phyloP scores from a whole-genome alignment of 2,113 vertebrate genomes.

The Micronisus gabar region DNA sequence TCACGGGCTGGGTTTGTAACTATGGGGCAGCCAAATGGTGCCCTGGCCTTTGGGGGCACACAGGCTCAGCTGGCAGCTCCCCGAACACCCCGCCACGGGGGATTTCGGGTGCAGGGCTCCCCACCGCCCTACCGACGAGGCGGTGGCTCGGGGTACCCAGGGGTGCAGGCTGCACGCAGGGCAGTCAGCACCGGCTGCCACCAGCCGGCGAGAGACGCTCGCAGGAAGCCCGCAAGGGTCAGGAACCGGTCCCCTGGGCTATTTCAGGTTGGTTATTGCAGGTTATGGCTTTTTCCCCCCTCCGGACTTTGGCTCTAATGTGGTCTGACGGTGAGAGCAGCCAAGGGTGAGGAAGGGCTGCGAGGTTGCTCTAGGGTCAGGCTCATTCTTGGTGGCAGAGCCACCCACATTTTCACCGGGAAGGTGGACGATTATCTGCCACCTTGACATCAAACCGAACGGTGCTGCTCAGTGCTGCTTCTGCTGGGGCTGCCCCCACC shows the following conservation, averaged over 20 bases:
- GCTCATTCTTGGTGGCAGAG: background rate
- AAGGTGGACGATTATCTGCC: background rate
- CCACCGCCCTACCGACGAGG: background rate
- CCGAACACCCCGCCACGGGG: fast-evolving
- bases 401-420: background rate
- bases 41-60: background rate
- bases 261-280: constrained; percentile 47
- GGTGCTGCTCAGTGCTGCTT: background rate
- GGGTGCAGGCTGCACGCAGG: background rate
- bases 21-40: background rate
- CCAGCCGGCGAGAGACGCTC: background rate
- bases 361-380: background rate
- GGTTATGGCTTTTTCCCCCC: background rate
- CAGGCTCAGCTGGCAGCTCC: background rate
- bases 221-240: background rate
- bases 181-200: fast-evolving
- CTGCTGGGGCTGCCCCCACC: background rate
- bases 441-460: background rate
- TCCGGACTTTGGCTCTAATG: background rate
- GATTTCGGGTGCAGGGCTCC: background rate
- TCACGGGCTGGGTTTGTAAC: constrained; percentile 29
- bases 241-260: background rate
- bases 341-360: constrained; percentile 6
- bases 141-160: fast-evolving
- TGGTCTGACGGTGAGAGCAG: background rate